phyloP scores from a whole-genome alignment of 2,113 vertebrate genomes.

The Alligator sinensis region DNA sequence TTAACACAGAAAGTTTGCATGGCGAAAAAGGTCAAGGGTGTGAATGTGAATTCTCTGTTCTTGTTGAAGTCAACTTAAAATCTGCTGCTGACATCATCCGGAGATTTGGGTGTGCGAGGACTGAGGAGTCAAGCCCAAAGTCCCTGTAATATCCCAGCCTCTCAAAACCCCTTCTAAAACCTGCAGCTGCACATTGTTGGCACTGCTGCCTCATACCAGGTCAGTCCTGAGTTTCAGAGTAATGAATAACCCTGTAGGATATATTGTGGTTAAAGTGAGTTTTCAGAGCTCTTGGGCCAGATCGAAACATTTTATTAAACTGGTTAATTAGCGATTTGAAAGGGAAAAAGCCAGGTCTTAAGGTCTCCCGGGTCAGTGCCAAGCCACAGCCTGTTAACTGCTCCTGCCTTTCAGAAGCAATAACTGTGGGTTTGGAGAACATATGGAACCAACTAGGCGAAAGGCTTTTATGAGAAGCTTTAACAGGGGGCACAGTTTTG shows the following conservation, averaged over 20 bases:
- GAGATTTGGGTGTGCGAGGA: background rate
- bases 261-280: background rate
- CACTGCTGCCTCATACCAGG: background rate
- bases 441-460: conserved; percentile 78
- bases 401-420: conserved; percentile 78
- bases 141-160: background rate
- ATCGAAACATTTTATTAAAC: conserved; percentile 58
- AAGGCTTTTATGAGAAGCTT: conserved; percentile 76
- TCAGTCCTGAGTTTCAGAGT: fast-evolving
- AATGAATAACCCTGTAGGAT: fast-evolving
- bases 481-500: conserved; percentile 73
- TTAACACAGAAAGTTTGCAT: background rate
- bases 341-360: conserved; percentile 32
- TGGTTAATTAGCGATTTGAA: conserved; percentile 67
- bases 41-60: background rate
- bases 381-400: conserved; percentile 78
- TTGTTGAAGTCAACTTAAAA: background rate
- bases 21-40: background rate
- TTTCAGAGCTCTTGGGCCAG: background rate
- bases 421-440: conserved; percentile 71
- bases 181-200: fast-evolving
- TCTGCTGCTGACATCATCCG: background rate
- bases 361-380: conserved; percentile 72
- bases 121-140: background rate
- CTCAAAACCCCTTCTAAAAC: background rate